Evolutionary conservation across 2,888 invertebrate genomes (phyloP).

Genomic region (Drosophila picticornis): DNA sequence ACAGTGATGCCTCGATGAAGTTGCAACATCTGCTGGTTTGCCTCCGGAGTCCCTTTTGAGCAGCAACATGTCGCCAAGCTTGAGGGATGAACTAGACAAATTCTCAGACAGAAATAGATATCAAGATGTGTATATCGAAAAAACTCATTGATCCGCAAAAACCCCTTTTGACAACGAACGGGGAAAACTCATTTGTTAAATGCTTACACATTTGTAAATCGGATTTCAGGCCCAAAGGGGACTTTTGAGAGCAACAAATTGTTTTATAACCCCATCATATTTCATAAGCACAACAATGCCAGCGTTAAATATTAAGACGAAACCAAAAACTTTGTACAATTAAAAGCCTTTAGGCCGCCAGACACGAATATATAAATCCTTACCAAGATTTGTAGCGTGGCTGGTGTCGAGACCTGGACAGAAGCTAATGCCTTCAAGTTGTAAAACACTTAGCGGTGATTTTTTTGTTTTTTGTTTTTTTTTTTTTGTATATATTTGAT

Average conservation of each 20-base stretch:
- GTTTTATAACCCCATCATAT: constrained; percentile 2
- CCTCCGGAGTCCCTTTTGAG: constrained; percentile 24
- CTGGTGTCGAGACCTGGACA: constrained; percentile 22
- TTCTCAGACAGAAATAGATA: constrained; percentile 40
- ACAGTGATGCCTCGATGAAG: constrained; percentile 47
- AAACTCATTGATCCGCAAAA: constrained; percentile 25
- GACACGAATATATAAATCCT: constrained; percentile 47
- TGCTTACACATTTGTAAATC: constrained; percentile 2
- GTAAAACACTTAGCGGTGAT: constrained; percentile 80
- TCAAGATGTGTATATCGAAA: constrained; percentile 22
- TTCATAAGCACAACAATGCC: constrained; percentile 14
- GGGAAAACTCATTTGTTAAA: constrained; percentile 24
- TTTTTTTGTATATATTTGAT: constrained; percentile 7
- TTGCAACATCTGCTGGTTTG: constrained; percentile 58
- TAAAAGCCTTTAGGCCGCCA: constrained; percentile 38
- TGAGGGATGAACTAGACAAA: constrained; percentile 37
- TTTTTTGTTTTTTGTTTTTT: constrained; percentile 31
- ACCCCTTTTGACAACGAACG: constrained; percentile 3
- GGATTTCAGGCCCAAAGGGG: background rate
- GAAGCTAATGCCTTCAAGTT: constrained; percentile 75
- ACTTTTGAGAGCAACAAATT: constrained; percentile 9
- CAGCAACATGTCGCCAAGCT: constrained; percentile 7
- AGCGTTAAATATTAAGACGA: constrained; percentile 13
- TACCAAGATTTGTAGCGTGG: constrained; percentile 62
- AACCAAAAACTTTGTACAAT: constrained; percentile 40